phyloP scores from a whole-genome alignment of 2,113 vertebrate genomes.

The Eidolon helvum region DNA sequence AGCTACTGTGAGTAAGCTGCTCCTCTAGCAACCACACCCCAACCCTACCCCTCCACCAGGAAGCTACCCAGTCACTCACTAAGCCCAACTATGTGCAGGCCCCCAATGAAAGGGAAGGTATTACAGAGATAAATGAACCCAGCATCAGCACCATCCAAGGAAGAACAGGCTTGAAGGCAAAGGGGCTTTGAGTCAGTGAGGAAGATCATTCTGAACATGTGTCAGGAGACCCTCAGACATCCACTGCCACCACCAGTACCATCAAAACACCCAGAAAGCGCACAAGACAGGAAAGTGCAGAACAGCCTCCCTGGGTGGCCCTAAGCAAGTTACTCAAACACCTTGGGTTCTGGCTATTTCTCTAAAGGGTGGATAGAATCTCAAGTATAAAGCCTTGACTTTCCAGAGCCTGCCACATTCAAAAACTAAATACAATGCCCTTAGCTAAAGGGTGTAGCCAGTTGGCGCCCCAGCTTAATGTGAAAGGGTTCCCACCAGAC shows the following conservation, averaged over 20 bases:
- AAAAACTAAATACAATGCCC: neutral
- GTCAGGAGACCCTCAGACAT: neutral
- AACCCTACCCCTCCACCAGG: neutral
- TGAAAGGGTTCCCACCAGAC: neutral
- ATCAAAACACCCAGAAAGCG: neutral
- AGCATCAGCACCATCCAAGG: neutral
- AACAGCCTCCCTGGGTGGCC: neutral
- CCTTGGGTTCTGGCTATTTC: neutral
- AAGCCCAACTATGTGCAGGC: neutral
- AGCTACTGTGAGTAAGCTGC: neutral
- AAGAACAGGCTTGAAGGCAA: neutral
- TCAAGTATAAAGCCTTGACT: neutral
- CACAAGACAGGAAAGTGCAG: neutral
- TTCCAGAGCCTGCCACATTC: neutral
- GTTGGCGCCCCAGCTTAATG: neutral
- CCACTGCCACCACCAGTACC: neutral
- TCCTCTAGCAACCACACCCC: neutral
- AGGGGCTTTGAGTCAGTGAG: neutral
- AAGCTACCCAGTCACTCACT: neutral
- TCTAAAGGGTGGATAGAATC: neutral
- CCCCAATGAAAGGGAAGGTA: neutral
- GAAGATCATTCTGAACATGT: neutral
- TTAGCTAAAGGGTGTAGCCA: neutral
- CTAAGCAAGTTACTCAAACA: neutral
- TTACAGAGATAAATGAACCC: neutral